Base-by-base conservation (phyloP, 1,140 invertebrate species). In the Drosophila tani region DNA sequence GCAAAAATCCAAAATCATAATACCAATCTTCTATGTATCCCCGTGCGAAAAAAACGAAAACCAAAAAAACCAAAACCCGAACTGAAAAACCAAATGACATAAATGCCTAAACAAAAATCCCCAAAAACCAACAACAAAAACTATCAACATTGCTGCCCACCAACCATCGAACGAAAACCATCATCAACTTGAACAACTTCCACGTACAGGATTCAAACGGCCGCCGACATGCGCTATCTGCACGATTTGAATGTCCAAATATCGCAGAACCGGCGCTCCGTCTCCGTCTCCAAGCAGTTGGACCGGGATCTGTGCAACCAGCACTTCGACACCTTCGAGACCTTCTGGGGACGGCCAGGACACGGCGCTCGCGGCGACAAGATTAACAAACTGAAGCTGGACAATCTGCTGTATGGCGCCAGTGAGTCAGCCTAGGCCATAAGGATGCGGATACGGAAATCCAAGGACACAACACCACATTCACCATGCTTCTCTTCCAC, bases 341-440 rank as follows among this genome's bases (percentile, higher is more conserved):
- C 93, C 46, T 94, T 95, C 58, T 96, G 95, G 95, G 95, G 95
- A 29, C 93, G 94, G 43, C 95, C 95, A 1, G 95, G 95, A 29
- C 94, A 95, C 77, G 95, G 95, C 9, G 95, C 95, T 2, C 95
- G 95, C 9, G 68, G 84, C 47, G 68, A 84, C n/a, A 79, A 82
- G 38, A 91, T 66, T 53, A 91, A 83, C 62, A 93, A 93, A 79
- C 62, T 92, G 50, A 93, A 93, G 73, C 87, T 93, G 83, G 81
- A 93, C 73, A 81, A 93, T 86, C 91, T 93, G 63, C 91, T 93
- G 43, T 92, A 92, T 40, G 91, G 91, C 29, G 67, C 50, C 24
- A 82, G 64, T 27, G 82, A 82, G 47, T 56, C 79, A 24, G 56
- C 62, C 66, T 86, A 81, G 78, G 71, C 45, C 47, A 12, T 35